Evolutionary conservation across 2,113 vertebrate genomes (phyloP), one percentile per base, ranked within the genome.

Genomic region (Mandrillus leucophaeus): DNA sequence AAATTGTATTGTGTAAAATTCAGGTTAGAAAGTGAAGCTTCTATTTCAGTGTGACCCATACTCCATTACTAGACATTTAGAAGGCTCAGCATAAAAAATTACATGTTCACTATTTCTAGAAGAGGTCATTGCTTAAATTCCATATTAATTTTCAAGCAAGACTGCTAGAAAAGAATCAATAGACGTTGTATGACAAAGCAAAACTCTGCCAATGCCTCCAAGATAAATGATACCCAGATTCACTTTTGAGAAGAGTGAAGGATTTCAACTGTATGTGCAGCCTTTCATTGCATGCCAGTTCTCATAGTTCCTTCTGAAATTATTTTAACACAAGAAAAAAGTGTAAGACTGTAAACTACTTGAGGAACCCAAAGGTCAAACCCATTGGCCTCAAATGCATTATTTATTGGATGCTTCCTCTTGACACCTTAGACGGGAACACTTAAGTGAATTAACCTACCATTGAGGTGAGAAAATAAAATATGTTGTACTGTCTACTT

Each of bases 81-180:
- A 98, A 97, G 85, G 97, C 96, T 98, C 89, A 96, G 87, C 94
- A 98, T 98, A 97, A 98, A 96, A 97, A 96, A 98, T 96, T 97
- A 98, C 97, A 96, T 97, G 95, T 96, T 98, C 98, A 97, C 93
- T 83, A 93, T 95, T 97, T 97, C 61, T 98, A 97, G 98, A 98
- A 98, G 93, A 98, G 96, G 96, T 93, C 59, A 35, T 98, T 98
- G 84, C 94, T 98, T 98, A 97, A 97, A 98, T 98, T 98, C 98
- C 95, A 98, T 98, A 98, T 98, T 97, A 97, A 96, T 97, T 98
- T 98, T 94, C 97, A 96, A 96, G 97, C 88, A 97, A 98, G 96
- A 12, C 96, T 98, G 95, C 97, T 98, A 95, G 86, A 88, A 94
- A 95, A 88, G 95, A 97, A 97, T 98, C 97, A 92, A 96, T 97